These are phyloP conservation scores for Sander vitreus DNA, from an alignment of 2,113 vertebrate species.

Conservation along the genomic window DNA sequence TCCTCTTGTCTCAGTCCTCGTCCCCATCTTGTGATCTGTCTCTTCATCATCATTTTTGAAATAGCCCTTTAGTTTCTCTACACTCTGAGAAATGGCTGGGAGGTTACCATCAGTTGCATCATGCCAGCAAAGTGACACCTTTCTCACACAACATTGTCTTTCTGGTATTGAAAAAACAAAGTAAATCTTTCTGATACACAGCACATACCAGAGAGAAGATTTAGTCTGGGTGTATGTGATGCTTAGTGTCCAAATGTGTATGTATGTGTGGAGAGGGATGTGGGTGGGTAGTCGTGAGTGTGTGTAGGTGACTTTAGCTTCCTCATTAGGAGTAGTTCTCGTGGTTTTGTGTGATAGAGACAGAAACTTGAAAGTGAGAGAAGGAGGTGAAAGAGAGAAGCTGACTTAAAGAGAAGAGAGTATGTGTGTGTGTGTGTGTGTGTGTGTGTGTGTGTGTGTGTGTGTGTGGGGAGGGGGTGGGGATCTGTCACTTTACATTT, in stretches of 20 bases:
- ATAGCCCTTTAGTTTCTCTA: constrained; percentile 42
- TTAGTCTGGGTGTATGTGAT: neutral
- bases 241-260: neutral
- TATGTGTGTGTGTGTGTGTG: neutral
- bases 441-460: neutral
- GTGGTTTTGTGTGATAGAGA: constrained; percentile 27
- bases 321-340: constrained; percentile 49
- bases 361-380: constrained; percentile 32
- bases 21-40: constrained; percentile 26
- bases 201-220: neutral
- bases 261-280: constrained; percentile 6
- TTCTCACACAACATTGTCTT: neutral
- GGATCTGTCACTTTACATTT: constrained; percentile 83
- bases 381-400: constrained; percentile 27
- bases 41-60: constrained; percentile 32
- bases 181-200: constrained; percentile 14
- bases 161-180: constrained; percentile 23
- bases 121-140: constrained; percentile 30
- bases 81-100: constrained; percentile 25
- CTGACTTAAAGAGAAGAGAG: constrained; percentile 9
- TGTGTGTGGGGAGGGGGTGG: neutral
- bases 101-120: constrained; percentile 58
- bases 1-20: constrained; percentile 14
- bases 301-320: constrained; percentile 58
- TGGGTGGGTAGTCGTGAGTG: constrained; percentile 4